Base-by-base conservation (phyloP, 2,888 invertebrate species). In the Vesta saturnalis region DNA sequence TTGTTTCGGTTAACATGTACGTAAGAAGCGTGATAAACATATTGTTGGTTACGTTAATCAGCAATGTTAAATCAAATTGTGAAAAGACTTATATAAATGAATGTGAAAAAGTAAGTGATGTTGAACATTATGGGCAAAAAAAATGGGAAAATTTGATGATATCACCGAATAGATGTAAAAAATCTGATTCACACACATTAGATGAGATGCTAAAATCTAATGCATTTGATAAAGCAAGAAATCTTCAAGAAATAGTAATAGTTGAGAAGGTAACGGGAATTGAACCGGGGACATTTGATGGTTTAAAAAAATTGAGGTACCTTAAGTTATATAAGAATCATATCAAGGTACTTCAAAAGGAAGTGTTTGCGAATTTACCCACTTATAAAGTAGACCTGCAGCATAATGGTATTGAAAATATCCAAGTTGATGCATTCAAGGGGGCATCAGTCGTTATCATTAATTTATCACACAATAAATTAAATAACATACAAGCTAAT, bases 131-230 rank as follows among this genome's bases (percentile, higher is more conserved):
- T 19, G 73, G 67, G 8, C 22, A 59, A 16, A 30, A 49, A 49
- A 60, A 58, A 14, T 73, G 73, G 73, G 60, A 56, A 52, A 71
- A 66, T 52, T 57, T 73, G 16, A 62, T 73, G 15, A 59, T 73
- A 16, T 39, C 60, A 10, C 65, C 63, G 16, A 64, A 64, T 21
- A 21, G 12, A 21, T 70, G 72, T 52, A 60, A 60, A 12, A 67
- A 66, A 18, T 35, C 35, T 12, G 18, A 14, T 56, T 46, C 55
- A 15, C 35, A 22, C 16, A 10, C 39, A 4, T 47, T 64, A 10
- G 43, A 61, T 21, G 71, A 71, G 58, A 63, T 59, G 12, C 39
- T 73, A 16, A 55, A 56, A 10, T 6, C 22, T 6, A 16, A 59
- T 14, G 58, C 65, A 8, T 73, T 73, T 47, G 21, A 21, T 1